Evolutionary conservation across 2,113 vertebrate genomes (phyloP), one percentile per base, ranked within the genome.

Genomic region (Hyla sarda): DNA sequence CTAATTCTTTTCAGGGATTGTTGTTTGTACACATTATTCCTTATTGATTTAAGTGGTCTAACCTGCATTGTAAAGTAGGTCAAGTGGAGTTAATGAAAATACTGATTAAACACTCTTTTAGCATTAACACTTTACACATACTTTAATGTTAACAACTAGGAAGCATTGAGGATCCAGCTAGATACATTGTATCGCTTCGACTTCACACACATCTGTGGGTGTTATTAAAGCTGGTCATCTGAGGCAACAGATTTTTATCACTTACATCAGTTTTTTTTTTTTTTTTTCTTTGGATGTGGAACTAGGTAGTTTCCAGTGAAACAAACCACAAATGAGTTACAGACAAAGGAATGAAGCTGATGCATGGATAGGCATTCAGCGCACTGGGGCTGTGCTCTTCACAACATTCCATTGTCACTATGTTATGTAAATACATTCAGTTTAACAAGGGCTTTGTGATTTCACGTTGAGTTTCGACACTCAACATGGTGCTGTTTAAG

Each of bases 271-370:
- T 67, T 69, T 37, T 52, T 32, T 23, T 50, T 72, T 41, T 52
- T 32, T 23, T 50, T 72, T 52, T 32, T 23, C 34, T 72, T 82
- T 87, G 76, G 67, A 81, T n/a, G 65, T 71, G 47, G 25, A 56
- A 25, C 67, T 86, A 47, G 77, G 85, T 82, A 82, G 77, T 82
- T 82, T 87, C 78, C 78, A 82, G 25, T 81, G 48, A 71, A 56
- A 41, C 65, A 82, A 74, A 81, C 67, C 67, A 87, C 78, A 81
- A 60, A 48, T 82, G 74, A 85, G 84, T 54, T 69, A 25, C 56
- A 79, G 45, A 85, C 74, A 85, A 85, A 85, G 60, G 84, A 85
- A 85, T 78, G 58, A 71, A 85, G 47, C 45, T 79, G 67, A 82
- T 60, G 77, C 34, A 74, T 56, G n/a, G 73, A 3, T 13, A 45